Base-by-base conservation (phyloP, 2,113 vertebrate genomes). In the Alethe diademata region DNA sequence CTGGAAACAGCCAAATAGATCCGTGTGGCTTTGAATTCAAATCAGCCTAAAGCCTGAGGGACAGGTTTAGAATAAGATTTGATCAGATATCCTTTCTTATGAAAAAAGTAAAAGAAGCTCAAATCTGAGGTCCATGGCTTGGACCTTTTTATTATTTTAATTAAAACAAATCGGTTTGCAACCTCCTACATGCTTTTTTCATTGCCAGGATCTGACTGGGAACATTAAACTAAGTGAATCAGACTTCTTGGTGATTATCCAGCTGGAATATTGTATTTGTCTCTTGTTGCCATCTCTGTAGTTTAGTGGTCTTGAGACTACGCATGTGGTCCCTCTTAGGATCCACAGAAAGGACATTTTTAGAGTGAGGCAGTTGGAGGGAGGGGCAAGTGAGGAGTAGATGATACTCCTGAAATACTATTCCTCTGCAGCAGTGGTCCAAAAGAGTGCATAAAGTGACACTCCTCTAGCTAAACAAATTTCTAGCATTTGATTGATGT, bases 161-260 rank as follows among this genome's bases (percentile, higher is more conserved):
- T 94, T 92, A 96, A 96, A 95, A 93, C 72, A 86, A 86, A 93
- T 95, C 75, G 64, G 65, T 93, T 94, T 88, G 79, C 72, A 78
- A 83, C 73, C 65, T 88, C 88, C 92, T 95, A 93, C 93, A 94
- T 57, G 73, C 48, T 93, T 96, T 85, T 93, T 95, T 94, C 92
- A 84, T 88, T 94, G 94, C 92, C 92, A 92, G 93, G 65, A 88
- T 96, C 93, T 95, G 86, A 95, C 92, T 94, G 88, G 66, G 96
- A 96, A 72, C 94, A 88, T 96, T 95, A 92, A 83, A 82, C 89
- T 95, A 95, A 96, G 88, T 93, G 94, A 97, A 92, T 96, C 88
- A 96, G 88, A 94, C 85, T 96, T 65, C 88, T 95, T 90, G 88
- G 79, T 95, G 92, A 71, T 92, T 88, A 96, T 94, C 94, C 90